Evolutionary conservation across 2,113 vertebrate species (phyloP), one percentile per base, ranked within the genome.

Genomic region (Carassius gibelio): DNA sequence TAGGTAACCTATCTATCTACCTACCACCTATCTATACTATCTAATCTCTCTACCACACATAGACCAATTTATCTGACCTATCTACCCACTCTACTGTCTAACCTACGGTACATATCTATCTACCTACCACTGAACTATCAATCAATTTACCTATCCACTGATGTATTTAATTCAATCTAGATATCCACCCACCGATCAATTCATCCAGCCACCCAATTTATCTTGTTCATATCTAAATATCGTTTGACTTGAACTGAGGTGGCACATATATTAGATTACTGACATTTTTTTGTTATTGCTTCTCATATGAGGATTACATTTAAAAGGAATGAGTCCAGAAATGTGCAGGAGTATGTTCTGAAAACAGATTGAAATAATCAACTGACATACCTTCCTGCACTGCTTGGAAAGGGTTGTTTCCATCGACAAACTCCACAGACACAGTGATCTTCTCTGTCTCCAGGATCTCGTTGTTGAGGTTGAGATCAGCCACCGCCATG

Each of bases 371-470:
- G 6, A 77, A 30, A 77, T 61, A 78, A 5, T 78, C 19, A 78
- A n/a, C 50, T 48, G 38, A 77, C 95, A 89, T 98, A 99, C 98
- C 98, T 98, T 99, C 98, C 90, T 99, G 98, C 80, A 99, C 98
- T 0, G 97, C 98, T 92, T 99, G 98, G 90, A 99, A 99, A 1
- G 98, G 98, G 87, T 99, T 99, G 96, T 97, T 99, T 62, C 96
- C 98, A 87, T 99, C 98, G 59, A 99, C 98, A 89, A 99, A 99
- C 45, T 96, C 98, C 92, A 99, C 97, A 0, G 98, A 99, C 92
- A 98, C 95, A 0, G 98, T 99, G 90, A 99, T 98, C 94, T 99
- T 99, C 94, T 99, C 98, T 0, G 98, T 99, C 91, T 99, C 96
- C 88, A 99, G 91, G 90, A 99, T 99, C 91, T 99, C 98, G 4